phyloP scores from a whole-genome alignment of 2,797 vertebrate genomes.

The Anguilla obscura region DNA sequence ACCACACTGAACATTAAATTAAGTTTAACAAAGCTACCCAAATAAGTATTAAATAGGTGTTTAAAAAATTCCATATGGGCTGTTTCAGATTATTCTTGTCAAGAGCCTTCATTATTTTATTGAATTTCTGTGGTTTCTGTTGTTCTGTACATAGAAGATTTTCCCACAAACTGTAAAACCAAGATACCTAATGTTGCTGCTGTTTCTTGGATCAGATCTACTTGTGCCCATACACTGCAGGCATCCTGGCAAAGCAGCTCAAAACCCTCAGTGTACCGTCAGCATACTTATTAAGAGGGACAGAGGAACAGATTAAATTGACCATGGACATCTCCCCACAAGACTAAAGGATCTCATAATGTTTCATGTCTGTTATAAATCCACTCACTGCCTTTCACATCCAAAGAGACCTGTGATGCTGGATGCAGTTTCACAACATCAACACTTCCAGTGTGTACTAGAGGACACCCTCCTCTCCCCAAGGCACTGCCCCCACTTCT shows the following conservation, averaged over 20 bases:
- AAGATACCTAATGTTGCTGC: not conserved
- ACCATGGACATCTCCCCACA: conserved; percentile 91
- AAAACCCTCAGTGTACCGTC: conserved; percentile 75
- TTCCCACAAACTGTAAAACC: not conserved
- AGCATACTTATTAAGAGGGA: conserved; percentile 88
- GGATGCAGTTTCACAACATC: conserved; percentile 62
- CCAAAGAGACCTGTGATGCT: conserved; percentile 75
- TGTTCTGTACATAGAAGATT: not conserved
- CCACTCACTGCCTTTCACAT: conserved; percentile 93
- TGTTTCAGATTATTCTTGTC: not conserved
- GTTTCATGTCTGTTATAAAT: conserved; percentile 86
- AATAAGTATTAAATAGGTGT: not conserved
- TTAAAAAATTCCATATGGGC: not conserved
- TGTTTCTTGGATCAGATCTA: not conserved
- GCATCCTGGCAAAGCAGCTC: conserved; percentile 92
- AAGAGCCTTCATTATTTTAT: not conserved
- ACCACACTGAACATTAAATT: not conserved
- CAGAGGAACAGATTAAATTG: conserved; percentile 86
- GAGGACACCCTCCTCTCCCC: conserved; percentile 29
- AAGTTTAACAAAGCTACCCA: not conserved
- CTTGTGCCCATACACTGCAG: conserved; percentile 63
- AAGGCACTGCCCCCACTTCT: conserved; percentile 56
- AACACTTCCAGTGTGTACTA: not conserved
- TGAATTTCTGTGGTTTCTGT: not conserved
- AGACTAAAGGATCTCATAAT: conserved; percentile 85